Base-by-base conservation (phyloP, 2,797 vertebrate genomes). In the Clangula hyemalis region DNA sequence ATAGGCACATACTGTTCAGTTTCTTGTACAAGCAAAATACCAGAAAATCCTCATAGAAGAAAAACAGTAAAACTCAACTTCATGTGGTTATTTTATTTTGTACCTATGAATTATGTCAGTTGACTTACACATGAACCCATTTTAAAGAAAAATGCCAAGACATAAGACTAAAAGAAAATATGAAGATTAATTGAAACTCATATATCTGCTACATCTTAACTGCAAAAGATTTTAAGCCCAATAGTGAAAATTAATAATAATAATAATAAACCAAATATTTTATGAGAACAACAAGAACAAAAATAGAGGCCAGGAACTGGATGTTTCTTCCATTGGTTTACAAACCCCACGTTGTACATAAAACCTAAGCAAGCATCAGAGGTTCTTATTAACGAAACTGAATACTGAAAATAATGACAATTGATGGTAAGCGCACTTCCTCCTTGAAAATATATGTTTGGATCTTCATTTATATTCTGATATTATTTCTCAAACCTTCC, bases 21-120 rank as follows among this genome's bases (percentile, higher is more conserved):
- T 61, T 79, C n/a, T 87, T 73, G 21, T 30, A 60, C 73, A 93
- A 93, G 69, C 32, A 92, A 92, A 90, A 81, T 79, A 57, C 20
- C 22, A 54, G 30, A 79, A 94, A 77, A 74, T 47, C 87, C 47
- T 21, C 45, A 24, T 60, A 82, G 65, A 90, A 82, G 22, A 91
- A 94, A 94, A 75, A 45, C 74, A 90, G 61, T 66, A 65, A 71
- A 60, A 73, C 38, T 92, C 39, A 77, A 11, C 83, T 88, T 90
- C 28, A 36, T 51, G 56, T 11, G 6, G 43, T 54, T 65, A 43
- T 79, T 88, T 65, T 74, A 49, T 61, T 77, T 73, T 69, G 30
- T 75, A 51, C 71, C 32, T 80, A 61, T 13, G 79, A 94, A 76
- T 15, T 10, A 91, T 68, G 28, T 81, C 49, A 77, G 32, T 49